Base-by-base conservation (phyloP, 2,113 vertebrate genomes). In the Grus americana region DNA sequence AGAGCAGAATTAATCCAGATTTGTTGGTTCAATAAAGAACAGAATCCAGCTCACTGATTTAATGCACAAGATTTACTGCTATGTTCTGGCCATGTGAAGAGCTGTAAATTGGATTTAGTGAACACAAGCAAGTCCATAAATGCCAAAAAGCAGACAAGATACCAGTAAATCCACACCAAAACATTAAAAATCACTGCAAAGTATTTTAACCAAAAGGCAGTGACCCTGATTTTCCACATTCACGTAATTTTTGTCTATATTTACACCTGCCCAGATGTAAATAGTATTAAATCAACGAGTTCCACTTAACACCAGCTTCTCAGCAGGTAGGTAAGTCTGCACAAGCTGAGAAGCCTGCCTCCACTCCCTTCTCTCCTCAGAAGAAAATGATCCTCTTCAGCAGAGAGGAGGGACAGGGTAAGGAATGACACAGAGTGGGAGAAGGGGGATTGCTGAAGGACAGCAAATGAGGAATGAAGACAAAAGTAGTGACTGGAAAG, bases 21-120 rank as follows among this genome's bases (percentile, higher is more conserved):
- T 95, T 95, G 95, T 84, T 97, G 88, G 73, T 94, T 96, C 94
- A 93, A 94, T 96, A 94, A 92, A 93, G 88, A 93, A 88, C 27
- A 82, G 78, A 97, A 90, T 94, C 66, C 81, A 81, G 72, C 72
- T 92, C 90, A 68, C 88, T 83, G 92, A 81, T 95, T 97, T 96
- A 92, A 96, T 80, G 74, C 59, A 61, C 63, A 79, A 79, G 91
- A 95, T 92, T 96, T 95, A 96, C 78, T 76, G 67, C 75, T 83
- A 30, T 34, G 50, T 87, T 90, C 91, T 97, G 91, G 71, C 67
- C 89, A 91, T 9, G 67, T 81, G 79, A 95, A 86, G 46, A 92
- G 89, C 66, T 94, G 84, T 94, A 96, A 95, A 97, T 90, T 92
- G 93, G 95, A 95, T 95, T 94, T 92, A 95, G 70, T 49, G 83